These are phyloP conservation scores for Pampusana beccarii DNA, from an alignment of 2,113 vertebrate genomes.

Conservation along the genomic window DNA sequence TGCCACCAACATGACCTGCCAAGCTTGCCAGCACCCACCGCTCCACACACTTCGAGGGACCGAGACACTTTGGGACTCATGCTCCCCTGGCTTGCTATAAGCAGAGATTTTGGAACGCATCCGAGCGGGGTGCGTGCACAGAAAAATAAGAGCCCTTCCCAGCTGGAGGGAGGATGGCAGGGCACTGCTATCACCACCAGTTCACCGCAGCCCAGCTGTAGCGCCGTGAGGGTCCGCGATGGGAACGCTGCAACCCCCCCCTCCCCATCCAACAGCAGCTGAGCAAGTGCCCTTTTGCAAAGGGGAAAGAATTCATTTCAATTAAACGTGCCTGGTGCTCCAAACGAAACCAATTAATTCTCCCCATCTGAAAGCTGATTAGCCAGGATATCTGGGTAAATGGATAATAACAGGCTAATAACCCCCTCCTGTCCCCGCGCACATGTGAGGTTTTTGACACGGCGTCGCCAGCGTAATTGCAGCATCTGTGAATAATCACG, in stretches of 20 bases:
- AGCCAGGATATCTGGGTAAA: constrained; percentile 62
- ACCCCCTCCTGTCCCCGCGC: background rate
- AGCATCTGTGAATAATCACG: constrained; percentile 44
- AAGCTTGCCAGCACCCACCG: rapidly evolving
- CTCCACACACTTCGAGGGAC: rapidly evolving
- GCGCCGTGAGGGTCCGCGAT: rapidly evolving
- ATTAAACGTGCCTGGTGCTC: constrained; percentile 53
- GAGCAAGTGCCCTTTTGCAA: constrained; percentile 40
- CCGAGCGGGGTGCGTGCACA: rapidly evolving
- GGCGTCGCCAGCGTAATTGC: background rate
- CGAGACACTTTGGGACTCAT: rapidly evolving
- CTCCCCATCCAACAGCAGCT: background rate
- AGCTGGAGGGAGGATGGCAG: background rate
- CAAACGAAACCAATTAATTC: constrained; percentile 72
- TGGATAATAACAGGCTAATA: constrained; percentile 69
- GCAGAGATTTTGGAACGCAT: background rate
- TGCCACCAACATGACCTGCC: background rate
- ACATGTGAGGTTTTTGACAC: background rate
- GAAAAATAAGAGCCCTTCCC: background rate
- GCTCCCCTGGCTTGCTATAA: background rate
- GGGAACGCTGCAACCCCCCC: background rate
- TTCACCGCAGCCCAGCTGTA: background rate
- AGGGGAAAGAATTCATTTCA: constrained; percentile 61
- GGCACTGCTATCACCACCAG: background rate
- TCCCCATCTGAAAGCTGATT: constrained; percentile 74